Conservation (phyloP, 2,888 invertebrate species). For the Trilocha varians region DNA sequence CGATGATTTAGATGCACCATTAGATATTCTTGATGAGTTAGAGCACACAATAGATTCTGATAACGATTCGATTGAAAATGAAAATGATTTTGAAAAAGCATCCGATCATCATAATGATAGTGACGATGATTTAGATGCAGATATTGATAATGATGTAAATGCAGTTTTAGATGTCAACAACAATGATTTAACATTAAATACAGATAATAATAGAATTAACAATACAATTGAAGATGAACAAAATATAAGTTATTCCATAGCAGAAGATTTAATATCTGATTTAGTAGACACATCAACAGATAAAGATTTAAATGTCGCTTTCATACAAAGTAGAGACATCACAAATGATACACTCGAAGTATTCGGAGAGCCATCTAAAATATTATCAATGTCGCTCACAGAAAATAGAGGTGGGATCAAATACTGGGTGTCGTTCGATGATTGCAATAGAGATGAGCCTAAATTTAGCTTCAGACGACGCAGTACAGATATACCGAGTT, state of each 20-base stretch:
- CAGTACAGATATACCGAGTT: conserved; percentile 33
- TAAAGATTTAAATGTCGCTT: conserved; percentile 5
- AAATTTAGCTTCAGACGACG: neutral
- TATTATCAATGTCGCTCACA: conserved; percentile 56
- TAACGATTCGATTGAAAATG: neutral
- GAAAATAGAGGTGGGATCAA: conserved; percentile 53
- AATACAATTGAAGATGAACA: neutral
- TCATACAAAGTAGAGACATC: neutral
- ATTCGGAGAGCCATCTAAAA: conserved; percentile 21
- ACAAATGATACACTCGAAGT: neutral
- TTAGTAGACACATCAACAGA: neutral
- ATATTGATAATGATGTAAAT: conserved; percentile 5
- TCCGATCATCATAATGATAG: too few relatives aligned
- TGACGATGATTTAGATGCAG: neutral
- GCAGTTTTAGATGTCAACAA: neutral
- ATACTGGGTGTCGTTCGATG: conserved; percentile 64
- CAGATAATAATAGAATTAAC: neutral
- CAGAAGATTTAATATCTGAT: neutral
- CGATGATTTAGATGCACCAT: neutral
- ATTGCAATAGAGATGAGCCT: conserved; percentile 25
- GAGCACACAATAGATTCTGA: neutral
- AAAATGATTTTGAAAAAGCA: neutral
- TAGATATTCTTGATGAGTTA: conserved; percentile 3
- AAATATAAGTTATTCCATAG: neutral
- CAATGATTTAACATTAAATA: neutral